A percentile compares a stretch with the other conserved stretches of the same genome.
Evolutionary conservation across 2,113 vertebrate species (phyloP).

Genomic region (Dromas ardeola): DNA sequence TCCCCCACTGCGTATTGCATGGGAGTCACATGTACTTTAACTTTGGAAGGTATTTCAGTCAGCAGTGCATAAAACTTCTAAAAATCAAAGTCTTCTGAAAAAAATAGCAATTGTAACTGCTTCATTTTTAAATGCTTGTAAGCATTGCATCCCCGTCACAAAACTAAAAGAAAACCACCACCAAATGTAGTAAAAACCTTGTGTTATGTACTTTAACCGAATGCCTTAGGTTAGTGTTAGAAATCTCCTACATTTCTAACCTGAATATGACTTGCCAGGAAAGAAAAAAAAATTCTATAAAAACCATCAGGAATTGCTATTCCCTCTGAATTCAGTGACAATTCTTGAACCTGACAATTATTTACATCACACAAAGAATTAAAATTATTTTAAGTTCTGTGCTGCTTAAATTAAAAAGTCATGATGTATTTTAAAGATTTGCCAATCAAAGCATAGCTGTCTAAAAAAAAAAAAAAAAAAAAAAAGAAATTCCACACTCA

Average conservation of each 20-base stretch:
- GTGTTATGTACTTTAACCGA: neutral
- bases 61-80: neutral
- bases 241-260: neutral
- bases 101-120: neutral
- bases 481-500: neutral
- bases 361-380: neutral
- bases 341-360: neutral
- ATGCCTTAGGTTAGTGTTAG: neutral
- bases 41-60: neutral
- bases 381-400: neutral
- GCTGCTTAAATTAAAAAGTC: neutral
- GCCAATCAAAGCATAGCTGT: neutral
- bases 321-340: neutral
- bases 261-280: neutral
- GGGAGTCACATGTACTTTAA: neutral
- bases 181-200: neutral
- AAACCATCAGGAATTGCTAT: neutral
- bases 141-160: neutral
- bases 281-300: neutral
- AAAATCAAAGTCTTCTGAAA: neutral
- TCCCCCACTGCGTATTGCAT: neutral
- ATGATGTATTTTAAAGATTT: neutral
- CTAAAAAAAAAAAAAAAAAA: neutral
- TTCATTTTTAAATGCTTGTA: neutral
- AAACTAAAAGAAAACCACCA: neutral